A percentile compares a stretch with the other conserved stretches of the same genome.
These are phyloP conservation scores for Copsychus sechellarum DNA, from an alignment of 2,113 vertebrate genomes.

Conservation along the genomic window DNA sequence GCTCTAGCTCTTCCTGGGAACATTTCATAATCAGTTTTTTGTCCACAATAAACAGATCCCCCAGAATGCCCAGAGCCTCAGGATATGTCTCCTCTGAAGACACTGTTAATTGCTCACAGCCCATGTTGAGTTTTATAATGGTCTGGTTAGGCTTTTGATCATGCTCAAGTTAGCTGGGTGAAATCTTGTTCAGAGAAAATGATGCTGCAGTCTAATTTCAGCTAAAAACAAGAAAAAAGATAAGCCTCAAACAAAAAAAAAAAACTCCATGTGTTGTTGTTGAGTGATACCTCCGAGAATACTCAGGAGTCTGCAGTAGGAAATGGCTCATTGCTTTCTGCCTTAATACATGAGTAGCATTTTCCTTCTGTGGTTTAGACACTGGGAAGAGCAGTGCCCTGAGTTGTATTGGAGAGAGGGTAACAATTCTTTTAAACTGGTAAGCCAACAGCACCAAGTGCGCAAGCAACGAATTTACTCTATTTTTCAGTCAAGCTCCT, in stretches of 20 bases:
- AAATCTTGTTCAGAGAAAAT: neutral
- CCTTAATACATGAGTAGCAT: neutral
- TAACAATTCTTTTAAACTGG: neutral
- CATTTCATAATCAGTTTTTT: neutral
- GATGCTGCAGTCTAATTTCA: neutral
- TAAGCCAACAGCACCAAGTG: neutral
- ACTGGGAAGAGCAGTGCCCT: neutral
- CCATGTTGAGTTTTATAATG: neutral
- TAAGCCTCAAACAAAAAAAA: neutral
- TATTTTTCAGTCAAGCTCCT: accelerated
- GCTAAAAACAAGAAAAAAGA: neutral
- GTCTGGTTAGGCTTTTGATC: neutral
- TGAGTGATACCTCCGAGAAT: neutral
- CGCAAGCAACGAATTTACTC: neutral
- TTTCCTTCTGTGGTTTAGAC: neutral
- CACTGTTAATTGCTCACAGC: neutral
- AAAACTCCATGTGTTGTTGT: accelerated
- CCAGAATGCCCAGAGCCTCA: neutral
- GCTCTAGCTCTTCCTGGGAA: neutral
- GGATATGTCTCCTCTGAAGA: neutral
- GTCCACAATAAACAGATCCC: neutral
- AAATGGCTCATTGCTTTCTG: neutral
- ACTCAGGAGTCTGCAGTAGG: neutral
- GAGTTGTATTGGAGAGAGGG: neutral
- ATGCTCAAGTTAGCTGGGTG: neutral